A percentile compares a stretch with the other conserved stretches of the same genome.
phyloP scores from a whole-genome alignment of 2,113 vertebrate species.

The Poecilia latipinna region DNA sequence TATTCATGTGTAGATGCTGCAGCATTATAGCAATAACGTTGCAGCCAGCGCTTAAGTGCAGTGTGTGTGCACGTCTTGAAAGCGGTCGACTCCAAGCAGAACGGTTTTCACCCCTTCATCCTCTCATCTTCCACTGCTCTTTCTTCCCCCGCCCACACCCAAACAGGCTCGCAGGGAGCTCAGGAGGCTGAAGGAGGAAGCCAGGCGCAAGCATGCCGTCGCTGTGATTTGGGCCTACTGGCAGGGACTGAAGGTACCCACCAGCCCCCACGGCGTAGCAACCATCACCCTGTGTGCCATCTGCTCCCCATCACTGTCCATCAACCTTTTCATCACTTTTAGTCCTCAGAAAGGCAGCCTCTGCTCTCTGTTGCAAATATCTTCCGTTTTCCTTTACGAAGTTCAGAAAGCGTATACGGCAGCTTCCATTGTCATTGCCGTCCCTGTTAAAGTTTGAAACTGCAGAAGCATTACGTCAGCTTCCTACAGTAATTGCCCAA shows the following conservation, averaged over 20 bases:
- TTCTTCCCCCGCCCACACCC: slow-evolving; percentile 44
- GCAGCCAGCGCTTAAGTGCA: slow-evolving; percentile 27
- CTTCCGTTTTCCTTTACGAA: neutral
- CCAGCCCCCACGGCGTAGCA: slow-evolving; percentile 51
- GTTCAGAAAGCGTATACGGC: neutral
- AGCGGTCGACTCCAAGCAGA: slow-evolving; percentile 47
- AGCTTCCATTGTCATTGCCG: neutral
- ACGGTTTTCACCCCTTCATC: slow-evolving; percentile 33
- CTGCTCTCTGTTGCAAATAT: neutral
- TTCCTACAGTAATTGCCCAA: no score
- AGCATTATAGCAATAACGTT: slow-evolving; percentile 24
- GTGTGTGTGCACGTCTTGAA: slow-evolving; percentile 11
- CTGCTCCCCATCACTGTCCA: slow-evolving; percentile 34
- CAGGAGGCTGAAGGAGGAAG: slow-evolving; percentile 97
- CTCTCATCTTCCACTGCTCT: slow-evolving; percentile 55
- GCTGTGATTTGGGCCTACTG: slow-evolving; percentile 99
- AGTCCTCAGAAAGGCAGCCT: slow-evolving; percentile 36
- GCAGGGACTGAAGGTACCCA: slow-evolving; percentile 97
- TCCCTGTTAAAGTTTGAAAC: neutral
- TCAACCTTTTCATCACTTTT: slow-evolving; percentile 7
- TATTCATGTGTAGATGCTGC: slow-evolving; percentile 22
- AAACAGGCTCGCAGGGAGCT: slow-evolving; percentile 96
- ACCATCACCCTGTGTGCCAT: slow-evolving; percentile 30
- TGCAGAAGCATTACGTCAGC: no score
- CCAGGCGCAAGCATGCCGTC: slow-evolving; percentile 97